Conservation (phyloP, 2,888 invertebrate genomes). For the Diarsia brunnea region DNA sequence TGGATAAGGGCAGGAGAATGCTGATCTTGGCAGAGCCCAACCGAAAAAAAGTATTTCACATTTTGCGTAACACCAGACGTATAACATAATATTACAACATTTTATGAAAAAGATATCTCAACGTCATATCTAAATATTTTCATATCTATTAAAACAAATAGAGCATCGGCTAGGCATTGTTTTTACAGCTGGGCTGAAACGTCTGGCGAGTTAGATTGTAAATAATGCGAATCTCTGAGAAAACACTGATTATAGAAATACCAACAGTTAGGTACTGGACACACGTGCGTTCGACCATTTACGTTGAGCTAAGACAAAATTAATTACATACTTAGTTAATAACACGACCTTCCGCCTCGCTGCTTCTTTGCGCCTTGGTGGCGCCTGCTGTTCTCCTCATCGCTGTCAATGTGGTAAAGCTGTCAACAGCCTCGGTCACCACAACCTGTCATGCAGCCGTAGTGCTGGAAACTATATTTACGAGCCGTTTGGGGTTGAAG, state of each 20-base stretch:
- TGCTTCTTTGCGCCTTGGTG: no score
- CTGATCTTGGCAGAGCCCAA: not conserved
- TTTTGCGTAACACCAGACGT: not conserved
- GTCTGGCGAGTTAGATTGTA: slow-evolving; percentile 38
- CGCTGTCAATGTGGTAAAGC: no score
- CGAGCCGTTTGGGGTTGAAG: no score
- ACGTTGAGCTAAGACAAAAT: not conserved
- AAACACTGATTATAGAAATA: slow-evolving; percentile 11
- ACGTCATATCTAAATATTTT: slow-evolving; percentile 30
- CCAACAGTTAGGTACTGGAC: not conserved
- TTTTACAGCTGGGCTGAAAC: slow-evolving; percentile 34
- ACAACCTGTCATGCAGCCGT: no score
- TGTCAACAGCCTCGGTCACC: no score
- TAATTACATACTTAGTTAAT: no score
- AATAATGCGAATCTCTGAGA: slow-evolving; percentile 12
- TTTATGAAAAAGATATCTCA: not conserved
- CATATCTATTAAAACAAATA: slow-evolving; percentile 16
- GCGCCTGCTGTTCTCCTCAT: no score
- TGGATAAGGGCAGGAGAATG: no score
- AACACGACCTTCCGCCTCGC: no score
- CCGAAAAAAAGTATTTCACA: not conserved
- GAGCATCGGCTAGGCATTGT: slow-evolving; percentile 15
- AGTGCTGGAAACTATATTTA: no score
- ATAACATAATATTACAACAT: not conserved
- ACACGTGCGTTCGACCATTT: not conserved